Percentiles rank a stretch among this genome's conserved stretches.
Evolutionary conservation across 2,113 vertebrate species (phyloP).

Genomic region (Plecturocebus donacophilus): DNA sequence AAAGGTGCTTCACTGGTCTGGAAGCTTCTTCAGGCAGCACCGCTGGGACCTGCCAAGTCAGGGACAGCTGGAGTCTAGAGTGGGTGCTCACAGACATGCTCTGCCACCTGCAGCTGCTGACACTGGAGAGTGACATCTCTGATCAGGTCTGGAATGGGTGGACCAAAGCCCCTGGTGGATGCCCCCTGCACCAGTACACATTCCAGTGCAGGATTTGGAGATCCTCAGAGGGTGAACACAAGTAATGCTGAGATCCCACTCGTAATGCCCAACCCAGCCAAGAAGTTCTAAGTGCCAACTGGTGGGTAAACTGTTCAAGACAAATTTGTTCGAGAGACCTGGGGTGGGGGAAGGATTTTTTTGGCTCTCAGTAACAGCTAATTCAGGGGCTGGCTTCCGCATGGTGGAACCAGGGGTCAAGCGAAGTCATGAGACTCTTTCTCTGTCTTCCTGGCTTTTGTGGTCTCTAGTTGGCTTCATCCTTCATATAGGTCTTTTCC

Average conservation of each 20-base stretch:
- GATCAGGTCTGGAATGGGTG: not conserved
- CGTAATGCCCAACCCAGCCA: not conserved
- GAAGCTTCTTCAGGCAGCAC: not conserved
- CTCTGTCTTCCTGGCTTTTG: not conserved
- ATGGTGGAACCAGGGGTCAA: not conserved
- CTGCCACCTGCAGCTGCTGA: accelerated
- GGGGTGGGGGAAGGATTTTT: too few relatives aligned
- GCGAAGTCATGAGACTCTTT: not conserved
- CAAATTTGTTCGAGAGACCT: not conserved
- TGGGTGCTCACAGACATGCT: not conserved
- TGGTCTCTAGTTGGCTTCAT: not conserved
- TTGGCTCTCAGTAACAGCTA: too few relatives aligned
- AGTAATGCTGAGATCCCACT: not conserved
- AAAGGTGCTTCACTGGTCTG: not conserved
- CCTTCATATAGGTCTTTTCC: not conserved
- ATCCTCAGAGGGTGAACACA: not conserved
- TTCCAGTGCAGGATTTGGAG: not conserved
- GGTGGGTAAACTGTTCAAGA: not conserved
- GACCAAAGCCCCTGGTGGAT: not conserved
- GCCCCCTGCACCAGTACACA: not conserved
- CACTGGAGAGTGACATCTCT: not conserved
- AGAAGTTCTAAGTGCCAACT: not conserved
- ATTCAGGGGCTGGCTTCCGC: not conserved
- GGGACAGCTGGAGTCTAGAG: not conserved
- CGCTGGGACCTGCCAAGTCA: not conserved